Evolutionary conservation across 2,113 vertebrate species (phyloP).

Genomic region (Neolamprologus sp.): DNA sequence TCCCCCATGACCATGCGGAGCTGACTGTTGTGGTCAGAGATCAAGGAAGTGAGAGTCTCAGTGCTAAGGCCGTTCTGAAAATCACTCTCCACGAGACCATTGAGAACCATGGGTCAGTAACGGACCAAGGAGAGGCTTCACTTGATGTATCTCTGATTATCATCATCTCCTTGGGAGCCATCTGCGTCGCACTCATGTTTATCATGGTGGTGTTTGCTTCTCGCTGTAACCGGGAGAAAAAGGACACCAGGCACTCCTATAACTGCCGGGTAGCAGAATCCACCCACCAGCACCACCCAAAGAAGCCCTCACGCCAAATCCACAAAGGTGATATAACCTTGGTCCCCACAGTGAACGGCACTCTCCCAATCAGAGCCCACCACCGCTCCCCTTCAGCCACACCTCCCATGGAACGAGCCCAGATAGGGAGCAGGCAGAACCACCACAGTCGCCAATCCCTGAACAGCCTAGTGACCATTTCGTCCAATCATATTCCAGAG

Average conservation of each 20-base stretch:
- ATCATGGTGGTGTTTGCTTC: constrained; percentile 93
- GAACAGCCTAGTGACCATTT: constrained; percentile 97
- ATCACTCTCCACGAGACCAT: constrained; percentile 75
- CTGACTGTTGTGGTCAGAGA: constrained; percentile 83
- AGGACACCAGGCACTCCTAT: constrained; percentile 87
- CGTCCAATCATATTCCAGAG: constrained; percentile 95
- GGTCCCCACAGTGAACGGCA: constrained; percentile 90
- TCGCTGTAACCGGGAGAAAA: constrained; percentile 88
- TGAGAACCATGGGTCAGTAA: constrained; percentile 76
- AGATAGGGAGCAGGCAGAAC: constrained; percentile 87
- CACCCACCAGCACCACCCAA: constrained; percentile 91
- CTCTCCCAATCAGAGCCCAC: constrained; percentile 90
- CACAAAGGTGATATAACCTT: constrained; percentile 97
- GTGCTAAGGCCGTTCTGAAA: constrained; percentile 83
- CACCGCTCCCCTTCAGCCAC: constrained; percentile 86
- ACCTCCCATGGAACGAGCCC: constrained; percentile 86
- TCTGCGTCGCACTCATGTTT: constrained; percentile 82
- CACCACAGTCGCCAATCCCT: constrained; percentile 94
- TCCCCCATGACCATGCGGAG: constrained; percentile 75
- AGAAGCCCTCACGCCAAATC: constrained; percentile 89
- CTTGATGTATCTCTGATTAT: constrained; percentile 85
- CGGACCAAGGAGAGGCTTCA: constrained; percentile 59
- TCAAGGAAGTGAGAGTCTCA: constrained; percentile 84
- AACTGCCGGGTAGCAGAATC: constrained; percentile 94
- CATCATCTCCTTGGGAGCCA: constrained; percentile 85